Conservation (phyloP, 2,113 vertebrate species). For the Erpornis zantholeuca region DNA sequence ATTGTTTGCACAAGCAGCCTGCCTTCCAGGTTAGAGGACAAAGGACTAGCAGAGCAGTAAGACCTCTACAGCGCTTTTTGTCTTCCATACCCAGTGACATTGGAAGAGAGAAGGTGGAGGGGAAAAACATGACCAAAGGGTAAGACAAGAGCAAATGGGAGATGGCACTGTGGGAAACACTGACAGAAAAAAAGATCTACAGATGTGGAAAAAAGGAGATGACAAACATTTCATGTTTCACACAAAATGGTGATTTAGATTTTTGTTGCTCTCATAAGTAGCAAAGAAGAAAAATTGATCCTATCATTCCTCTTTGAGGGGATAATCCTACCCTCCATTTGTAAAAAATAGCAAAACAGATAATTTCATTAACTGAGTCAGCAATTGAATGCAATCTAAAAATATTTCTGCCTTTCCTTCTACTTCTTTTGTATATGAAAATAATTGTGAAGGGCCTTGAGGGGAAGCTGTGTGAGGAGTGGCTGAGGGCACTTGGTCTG, state of each 20-base stretch:
- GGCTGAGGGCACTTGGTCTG: not conserved
- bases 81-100: fast-evolving
- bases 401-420: not conserved
- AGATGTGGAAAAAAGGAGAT: not conserved
- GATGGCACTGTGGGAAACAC: fast-evolving
- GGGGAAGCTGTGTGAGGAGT: not conserved
- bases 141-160: not conserved
- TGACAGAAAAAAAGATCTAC: not conserved
- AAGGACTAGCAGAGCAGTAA: not conserved
- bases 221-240: not conserved
- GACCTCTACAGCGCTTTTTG: not conserved
- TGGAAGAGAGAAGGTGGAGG: not conserved
- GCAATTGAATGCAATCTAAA: not conserved
- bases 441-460: not conserved
- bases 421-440: not conserved
- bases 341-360: not conserved
- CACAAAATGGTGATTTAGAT: not conserved
- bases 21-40: not conserved
- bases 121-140: not conserved
- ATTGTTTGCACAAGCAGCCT: not conserved
- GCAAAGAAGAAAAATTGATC: not conserved
- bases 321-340: not conserved
- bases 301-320: not conserved
- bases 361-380: not conserved
- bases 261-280: not conserved